Percentiles rank a stretch among this genome's conserved stretches.
Conservation (phyloP, 2,113 vertebrate species). For the Varanus komodoensis region DNA sequence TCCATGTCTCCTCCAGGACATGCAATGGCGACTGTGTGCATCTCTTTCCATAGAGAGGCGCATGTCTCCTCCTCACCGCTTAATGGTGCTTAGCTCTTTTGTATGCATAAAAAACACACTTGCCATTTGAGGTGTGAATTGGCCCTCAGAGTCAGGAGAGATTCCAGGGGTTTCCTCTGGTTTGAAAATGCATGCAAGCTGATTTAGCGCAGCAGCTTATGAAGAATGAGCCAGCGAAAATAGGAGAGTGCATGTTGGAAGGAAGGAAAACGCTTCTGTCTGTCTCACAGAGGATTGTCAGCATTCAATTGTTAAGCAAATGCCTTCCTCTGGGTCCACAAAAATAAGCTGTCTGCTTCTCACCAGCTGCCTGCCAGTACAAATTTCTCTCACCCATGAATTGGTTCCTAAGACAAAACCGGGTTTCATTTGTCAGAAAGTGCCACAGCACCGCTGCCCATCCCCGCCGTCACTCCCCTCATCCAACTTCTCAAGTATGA, state of each 20-base stretch:
- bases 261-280: background rate
- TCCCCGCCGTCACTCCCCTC: background rate
- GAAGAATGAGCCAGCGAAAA: background rate
- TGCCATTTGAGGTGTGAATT: background rate
- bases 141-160: background rate
- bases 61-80: background rate
- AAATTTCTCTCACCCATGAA: background rate
- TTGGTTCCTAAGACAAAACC: slow-evolving; percentile 1
- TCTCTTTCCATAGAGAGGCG: background rate
- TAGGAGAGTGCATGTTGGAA: background rate
- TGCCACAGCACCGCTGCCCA: background rate
- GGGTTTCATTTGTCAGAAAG: background rate
- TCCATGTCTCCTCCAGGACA: background rate
- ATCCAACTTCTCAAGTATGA: rapidly evolving
- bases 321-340: slow-evolving; percentile 12
- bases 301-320: slow-evolving; percentile 26
- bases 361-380: background rate
- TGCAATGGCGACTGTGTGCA: background rate
- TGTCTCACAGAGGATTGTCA: background rate
- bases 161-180: background rate
- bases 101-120: background rate
- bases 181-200: background rate
- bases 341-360: slow-evolving; percentile 8
- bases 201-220: background rate
- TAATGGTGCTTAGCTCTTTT: background rate